A percentile compares a stretch with the other conserved stretches of the same genome.
These are phyloP conservation scores for Chironomus tepperi DNA, from an alignment of 1,140 invertebrate genomes.

Conservation along the genomic window DNA sequence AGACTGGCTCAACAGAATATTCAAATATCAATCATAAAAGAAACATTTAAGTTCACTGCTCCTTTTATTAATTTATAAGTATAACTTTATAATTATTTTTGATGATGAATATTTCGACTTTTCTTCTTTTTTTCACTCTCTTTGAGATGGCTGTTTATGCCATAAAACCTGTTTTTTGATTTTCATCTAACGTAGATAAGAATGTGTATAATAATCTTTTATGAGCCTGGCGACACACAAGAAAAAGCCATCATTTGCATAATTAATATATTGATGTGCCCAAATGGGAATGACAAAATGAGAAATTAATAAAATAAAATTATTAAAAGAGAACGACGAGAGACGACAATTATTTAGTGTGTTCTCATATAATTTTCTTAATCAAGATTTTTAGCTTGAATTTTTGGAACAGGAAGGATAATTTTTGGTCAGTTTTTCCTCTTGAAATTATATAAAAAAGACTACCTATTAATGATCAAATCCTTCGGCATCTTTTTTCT, in stretches of 20 bases:
- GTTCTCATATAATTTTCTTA: slow-evolving; percentile 11
- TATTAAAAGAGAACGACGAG: neutral
- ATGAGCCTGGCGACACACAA: slow-evolving; percentile 7
- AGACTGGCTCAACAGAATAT: too few species aligned
- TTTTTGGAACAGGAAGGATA: neutral
- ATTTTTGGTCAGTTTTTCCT: too few species aligned
- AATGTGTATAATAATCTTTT: neutral
- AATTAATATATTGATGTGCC: slow-evolving; percentile 16
- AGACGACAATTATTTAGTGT: neutral
- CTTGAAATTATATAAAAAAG: too few species aligned
- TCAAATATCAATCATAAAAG: too few species aligned
- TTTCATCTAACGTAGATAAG: neutral
- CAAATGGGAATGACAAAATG: slow-evolving; percentile 2
- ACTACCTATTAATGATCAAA: too few species aligned
- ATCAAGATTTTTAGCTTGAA: neutral
- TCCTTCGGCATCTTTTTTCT: too few species aligned
- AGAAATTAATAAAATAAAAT: neutral
- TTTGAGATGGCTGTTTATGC: neutral
- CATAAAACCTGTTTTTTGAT: neutral
- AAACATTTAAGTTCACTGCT: too few species aligned
- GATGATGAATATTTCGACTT: too few species aligned
- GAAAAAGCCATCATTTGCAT: slow-evolving; percentile 10
- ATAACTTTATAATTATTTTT: too few species aligned
- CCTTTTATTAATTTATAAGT: too few species aligned
- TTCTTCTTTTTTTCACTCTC: neutral